phyloP scores from a whole-genome alignment of 2,797 vertebrate genomes.

The Eulemur coronatus region DNA sequence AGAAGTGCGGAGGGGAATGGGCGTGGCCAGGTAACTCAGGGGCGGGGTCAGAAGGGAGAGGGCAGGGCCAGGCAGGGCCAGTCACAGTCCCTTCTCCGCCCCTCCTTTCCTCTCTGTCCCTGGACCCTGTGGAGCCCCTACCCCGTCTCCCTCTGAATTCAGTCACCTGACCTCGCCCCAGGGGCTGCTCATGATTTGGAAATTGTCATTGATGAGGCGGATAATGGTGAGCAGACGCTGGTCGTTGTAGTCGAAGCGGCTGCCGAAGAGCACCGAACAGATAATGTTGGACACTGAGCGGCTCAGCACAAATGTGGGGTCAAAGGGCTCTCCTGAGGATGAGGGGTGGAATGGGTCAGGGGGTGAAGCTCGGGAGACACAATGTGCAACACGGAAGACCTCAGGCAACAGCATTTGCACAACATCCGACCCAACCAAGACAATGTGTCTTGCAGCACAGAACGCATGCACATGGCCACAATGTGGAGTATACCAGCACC shows the following conservation, averaged over 20 bases:
- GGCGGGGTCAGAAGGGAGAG: not conserved
- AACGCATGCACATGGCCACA: accelerated
- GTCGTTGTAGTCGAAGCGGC: constrained; percentile 89
- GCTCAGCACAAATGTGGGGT: constrained; percentile 86
- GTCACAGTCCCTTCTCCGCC: no score
- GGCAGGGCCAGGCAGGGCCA: not conserved
- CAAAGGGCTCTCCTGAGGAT: constrained; percentile 85
- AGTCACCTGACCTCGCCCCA: constrained; percentile 83
- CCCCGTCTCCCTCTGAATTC: accelerated
- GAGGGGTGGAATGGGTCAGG: not conserved
- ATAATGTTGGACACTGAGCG: constrained; percentile 88
- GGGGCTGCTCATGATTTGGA: constrained; percentile 82
- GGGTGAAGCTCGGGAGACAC: not conserved
- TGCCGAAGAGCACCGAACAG: constrained; percentile 88
- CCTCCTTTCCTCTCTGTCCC: not conserved
- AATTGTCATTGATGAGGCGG: constrained; percentile 83
- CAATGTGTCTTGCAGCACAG: not conserved
- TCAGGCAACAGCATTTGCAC: not conserved
- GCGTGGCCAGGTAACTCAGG: accelerated
- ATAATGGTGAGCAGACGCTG: constrained; percentile 84
- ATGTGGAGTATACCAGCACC: not conserved
- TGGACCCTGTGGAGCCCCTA: no score
- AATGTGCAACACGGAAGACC: not conserved
- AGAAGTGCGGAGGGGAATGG: accelerated
- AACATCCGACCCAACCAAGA: not conserved